Conservation (phyloP, 2,113 vertebrate genomes). For the Limnothrissa miodon region DNA sequence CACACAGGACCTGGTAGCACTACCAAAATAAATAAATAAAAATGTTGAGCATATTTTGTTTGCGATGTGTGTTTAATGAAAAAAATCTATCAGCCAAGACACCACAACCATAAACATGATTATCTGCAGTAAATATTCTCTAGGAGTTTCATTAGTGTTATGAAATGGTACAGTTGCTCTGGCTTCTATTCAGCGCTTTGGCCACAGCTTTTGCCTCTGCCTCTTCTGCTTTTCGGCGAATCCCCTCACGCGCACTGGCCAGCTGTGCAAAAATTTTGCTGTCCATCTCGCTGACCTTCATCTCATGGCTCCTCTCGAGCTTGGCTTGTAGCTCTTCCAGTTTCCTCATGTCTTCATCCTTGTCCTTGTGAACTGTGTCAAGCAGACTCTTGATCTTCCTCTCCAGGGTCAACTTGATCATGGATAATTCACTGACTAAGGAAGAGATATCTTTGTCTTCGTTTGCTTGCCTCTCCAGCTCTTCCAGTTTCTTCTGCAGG, state of each 20-base stretch:
- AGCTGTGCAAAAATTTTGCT: background rate
- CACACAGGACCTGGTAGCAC: too few species aligned
- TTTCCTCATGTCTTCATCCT: background rate
- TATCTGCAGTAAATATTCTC: too few species aligned
- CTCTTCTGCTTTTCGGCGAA: background rate
- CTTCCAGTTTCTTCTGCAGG: background rate
- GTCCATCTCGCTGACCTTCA: background rate
- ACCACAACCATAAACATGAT: too few species aligned
- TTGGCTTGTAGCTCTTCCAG: background rate
- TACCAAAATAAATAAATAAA: too few species aligned
- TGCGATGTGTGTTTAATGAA: too few species aligned
- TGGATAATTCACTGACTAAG: background rate
- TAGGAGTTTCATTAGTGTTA: background rate
- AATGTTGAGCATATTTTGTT: too few species aligned
- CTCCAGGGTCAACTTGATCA: background rate
- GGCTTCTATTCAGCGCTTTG: background rate
- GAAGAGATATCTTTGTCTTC: background rate
- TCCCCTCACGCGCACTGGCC: background rate
- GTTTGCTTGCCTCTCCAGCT: background rate
- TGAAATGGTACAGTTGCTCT: background rate
- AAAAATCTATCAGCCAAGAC: too few species aligned
- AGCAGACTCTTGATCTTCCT: background rate
- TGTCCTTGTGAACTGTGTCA: background rate
- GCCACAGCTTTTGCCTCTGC: background rate
- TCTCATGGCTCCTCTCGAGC: background rate